Conservation (phyloP, 1,140 invertebrate genomes). For the Luehdorfia chinensis region DNA sequence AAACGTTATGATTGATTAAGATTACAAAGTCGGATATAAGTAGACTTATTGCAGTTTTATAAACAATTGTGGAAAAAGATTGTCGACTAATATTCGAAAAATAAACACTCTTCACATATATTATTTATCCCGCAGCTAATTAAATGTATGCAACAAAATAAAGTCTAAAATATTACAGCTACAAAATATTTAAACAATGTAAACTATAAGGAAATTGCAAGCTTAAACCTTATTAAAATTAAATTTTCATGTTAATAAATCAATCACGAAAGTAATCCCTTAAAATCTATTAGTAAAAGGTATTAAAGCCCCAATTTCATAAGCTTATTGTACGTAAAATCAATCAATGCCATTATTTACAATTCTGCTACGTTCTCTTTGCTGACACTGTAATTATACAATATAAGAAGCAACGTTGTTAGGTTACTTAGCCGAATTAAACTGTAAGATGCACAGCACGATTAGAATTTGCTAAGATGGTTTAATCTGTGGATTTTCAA, state of each 20-base stretch:
- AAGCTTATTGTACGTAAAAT: constrained; percentile 8
- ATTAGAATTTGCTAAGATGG: not conserved
- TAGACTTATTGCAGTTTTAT: no score
- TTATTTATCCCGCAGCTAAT: no score
- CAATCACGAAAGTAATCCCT: constrained; percentile 15
- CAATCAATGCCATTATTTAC: constrained; percentile 3
- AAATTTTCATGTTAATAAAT: constrained; percentile 17
- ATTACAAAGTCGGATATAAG: no score
- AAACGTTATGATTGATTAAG: no score
- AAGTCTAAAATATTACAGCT: no score
- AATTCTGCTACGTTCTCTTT: not conserved
- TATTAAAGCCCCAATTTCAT: constrained; percentile 10
- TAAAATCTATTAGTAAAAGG: constrained; percentile 11
- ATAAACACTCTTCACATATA: no score
- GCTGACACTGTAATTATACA: not conserved
- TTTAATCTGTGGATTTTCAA: not conserved
- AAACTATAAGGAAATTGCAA: constrained; percentile 7
- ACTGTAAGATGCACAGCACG: not conserved
- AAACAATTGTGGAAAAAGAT: no score
- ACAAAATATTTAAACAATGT: no score
- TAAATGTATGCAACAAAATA: no score
- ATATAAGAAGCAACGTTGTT: not conserved
- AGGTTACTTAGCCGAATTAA: not conserved
- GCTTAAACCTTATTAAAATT: constrained; percentile 15
- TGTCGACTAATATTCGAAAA: no score